phyloP scores from a whole-genome alignment of 2,888 invertebrate genomes.

The Aproaerema taeniolella region DNA sequence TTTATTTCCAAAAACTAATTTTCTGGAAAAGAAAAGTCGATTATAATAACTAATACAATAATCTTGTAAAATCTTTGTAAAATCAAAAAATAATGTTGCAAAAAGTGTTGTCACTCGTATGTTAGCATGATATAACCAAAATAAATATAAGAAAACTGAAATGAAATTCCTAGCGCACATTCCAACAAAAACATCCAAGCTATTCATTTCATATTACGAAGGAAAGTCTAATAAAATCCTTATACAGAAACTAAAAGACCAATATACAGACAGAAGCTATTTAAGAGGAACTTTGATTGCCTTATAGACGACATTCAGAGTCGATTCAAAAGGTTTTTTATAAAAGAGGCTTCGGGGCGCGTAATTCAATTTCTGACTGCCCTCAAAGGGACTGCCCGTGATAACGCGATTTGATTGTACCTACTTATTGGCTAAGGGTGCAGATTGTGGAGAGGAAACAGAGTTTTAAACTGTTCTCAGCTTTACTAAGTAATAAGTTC shows the following conservation, averaged over 20 bases:
- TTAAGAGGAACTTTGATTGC: slow-evolving; percentile 44
- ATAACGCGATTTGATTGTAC: slow-evolving; percentile 70
- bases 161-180: neutral
- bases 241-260: neutral
- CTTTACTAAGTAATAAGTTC: too few relatives aligned
- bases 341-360: slow-evolving; percentile 48
- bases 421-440: slow-evolving; percentile 63
- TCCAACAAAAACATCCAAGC: neutral
- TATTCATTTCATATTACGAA: too few relatives aligned
- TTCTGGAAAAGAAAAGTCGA: too few relatives aligned
- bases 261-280: neutral
- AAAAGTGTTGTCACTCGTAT: too few relatives aligned
- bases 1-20: too few relatives aligned
- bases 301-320: slow-evolving; percentile 25
- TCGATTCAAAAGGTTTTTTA: slow-evolving; percentile 30
- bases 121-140: too few relatives aligned
- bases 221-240: neutral
- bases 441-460: slow-evolving; percentile 28
- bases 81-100: too few relatives aligned
- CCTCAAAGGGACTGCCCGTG: slow-evolving; percentile 44
- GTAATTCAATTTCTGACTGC: slow-evolving; percentile 66
- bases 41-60: too few relatives aligned
- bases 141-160: too few relatives aligned
- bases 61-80: too few relatives aligned
- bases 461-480: too few relatives aligned